Evolutionary conservation across 23 tunicate genomes (phyloP).

Genomic region (Aplidium turbinatum): DNA sequence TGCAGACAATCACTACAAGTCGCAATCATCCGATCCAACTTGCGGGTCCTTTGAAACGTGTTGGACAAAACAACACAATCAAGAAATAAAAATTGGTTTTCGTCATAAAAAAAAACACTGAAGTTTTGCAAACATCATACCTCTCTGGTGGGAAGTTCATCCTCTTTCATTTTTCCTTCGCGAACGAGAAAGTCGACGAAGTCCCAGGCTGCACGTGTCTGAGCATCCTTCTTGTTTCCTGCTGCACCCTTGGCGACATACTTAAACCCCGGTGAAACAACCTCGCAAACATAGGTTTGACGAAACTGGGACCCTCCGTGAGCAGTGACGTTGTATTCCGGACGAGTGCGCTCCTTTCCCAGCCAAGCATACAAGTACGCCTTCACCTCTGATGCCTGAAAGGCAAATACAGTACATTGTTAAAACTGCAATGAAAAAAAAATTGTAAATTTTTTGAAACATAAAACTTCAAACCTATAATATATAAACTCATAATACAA

Average conservation of each 20-base stretch:
- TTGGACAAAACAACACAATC: too few relatives aligned
- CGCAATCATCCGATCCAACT: too few relatives aligned
- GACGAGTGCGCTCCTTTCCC: constrained; percentile 51
- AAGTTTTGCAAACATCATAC: constrained; percentile 12
- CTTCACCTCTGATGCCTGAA: constrained; percentile 74
- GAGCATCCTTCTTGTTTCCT: constrained; percentile 75
- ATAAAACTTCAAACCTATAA: too few relatives aligned
- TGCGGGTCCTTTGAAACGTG: too few relatives aligned
- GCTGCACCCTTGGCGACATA: constrained; percentile 80
- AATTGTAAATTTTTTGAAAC: too few relatives aligned
- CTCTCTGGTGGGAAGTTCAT: constrained; percentile 76
- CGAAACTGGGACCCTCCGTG: constrained; percentile 45
- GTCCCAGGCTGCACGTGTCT: constrained; percentile 92
- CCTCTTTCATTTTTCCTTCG: constrained; percentile 52
- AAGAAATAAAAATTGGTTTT: too few relatives aligned
- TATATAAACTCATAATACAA: too few relatives aligned
- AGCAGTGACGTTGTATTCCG: constrained; percentile 76
- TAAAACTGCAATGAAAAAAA: too few relatives aligned
- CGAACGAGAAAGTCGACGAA: constrained; percentile 61
- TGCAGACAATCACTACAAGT: too few relatives aligned
- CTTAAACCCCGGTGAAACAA: constrained; percentile 48
- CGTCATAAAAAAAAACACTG: not conserved
- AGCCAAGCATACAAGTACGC: constrained; percentile 81
- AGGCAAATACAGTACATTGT: constrained; percentile 1
- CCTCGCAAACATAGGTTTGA: constrained; percentile 47